Conservation (phyloP, 1,140 invertebrate species). For the Lysiphlebus fabarum region DNA sequence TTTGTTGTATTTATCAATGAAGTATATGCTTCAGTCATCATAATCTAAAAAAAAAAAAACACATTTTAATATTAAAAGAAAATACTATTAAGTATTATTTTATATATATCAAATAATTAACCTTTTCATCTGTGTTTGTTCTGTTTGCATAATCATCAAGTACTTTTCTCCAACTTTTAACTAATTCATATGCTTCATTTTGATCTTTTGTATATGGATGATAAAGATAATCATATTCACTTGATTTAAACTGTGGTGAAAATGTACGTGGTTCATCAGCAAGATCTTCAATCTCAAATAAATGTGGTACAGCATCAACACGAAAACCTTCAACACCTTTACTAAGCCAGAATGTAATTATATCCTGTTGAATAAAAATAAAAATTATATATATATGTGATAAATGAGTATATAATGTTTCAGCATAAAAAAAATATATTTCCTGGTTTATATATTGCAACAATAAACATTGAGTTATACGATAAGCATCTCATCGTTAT, state of each 20-base stretch:
- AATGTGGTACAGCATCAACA: constrained; percentile 63
- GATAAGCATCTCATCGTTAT: no score
- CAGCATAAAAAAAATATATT: no score
- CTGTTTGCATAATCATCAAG: constrained; percentile 58
- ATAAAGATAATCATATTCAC: constrained; percentile 59
- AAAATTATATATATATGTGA: not conserved
- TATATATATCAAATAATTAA: constrained; percentile 10
- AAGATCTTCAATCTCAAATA: constrained; percentile 59
- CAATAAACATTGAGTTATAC: no score
- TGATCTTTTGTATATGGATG: constrained; percentile 67
- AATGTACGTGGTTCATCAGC: constrained; percentile 59
- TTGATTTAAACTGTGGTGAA: constrained; percentile 36
- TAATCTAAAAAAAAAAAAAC: constrained; percentile 55
- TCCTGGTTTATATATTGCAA: no score
- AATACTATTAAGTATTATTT: not conserved
- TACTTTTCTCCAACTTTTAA: constrained; percentile 63
- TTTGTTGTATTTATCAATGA: constrained; percentile 59
- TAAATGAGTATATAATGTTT: not conserved
- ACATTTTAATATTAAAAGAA: not conserved
- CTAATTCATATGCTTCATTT: constrained; percentile 57
- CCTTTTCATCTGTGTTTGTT: constrained; percentile 43
- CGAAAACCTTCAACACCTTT: constrained; percentile 75
- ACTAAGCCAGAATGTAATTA: constrained; percentile 70
- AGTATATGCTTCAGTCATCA: constrained; percentile 73
- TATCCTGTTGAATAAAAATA: constrained; percentile 52